Evolutionary conservation across 1,140 invertebrate species (phyloP), one percentile per base, ranked within the genome.

Genomic region (Tetramorium alpestre): DNA sequence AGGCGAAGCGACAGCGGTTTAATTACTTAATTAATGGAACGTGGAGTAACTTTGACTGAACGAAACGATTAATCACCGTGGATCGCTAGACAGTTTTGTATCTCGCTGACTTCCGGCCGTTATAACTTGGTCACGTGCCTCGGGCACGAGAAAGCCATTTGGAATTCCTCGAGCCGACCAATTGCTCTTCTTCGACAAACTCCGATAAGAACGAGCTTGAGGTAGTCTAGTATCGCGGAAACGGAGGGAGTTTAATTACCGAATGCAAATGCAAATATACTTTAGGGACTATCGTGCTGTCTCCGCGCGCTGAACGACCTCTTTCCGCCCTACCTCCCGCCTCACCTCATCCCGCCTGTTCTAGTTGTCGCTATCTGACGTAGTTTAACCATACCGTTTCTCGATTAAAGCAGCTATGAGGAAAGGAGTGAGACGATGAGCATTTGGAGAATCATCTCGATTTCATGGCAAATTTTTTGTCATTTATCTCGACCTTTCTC

Each of bases 181-280:
- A 90, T 90, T 90, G 86, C 89, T 88, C 86, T 88, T 90, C 88
- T 90, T 88, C 84, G 89, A 81, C 64, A 73, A 89, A 91, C 88
- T 87, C 78, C 90, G 91, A 93, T 94, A 93, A 93, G 91, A 90
- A 88, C 88, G 85, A 28, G n/a, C 88, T 85, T 49, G 78, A 65
- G 69, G 54, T 54, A 73, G 58, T 84, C 84, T 84, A 87, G 87
- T 91, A 90, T 86, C 89, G 75, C 62, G 51, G 64, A 86, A 91
- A 90, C 86, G 86, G 76, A 81, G 85, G 69, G 80, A 91, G 88
- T 92, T 93, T 94, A 94, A 94, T 94, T 93, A 93, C 91, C 87
- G 77, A 93, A 93, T 94, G 91, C 91, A 93, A 94, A 93, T 94
- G 91, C 88, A 92, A 93, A 93, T 93, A 92, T 93, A 92, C 92